Evolutionary conservation across 2,113 vertebrate species (phyloP), one percentile per base, ranked within the genome.

Genomic region (Atlantisia rogersi): DNA sequence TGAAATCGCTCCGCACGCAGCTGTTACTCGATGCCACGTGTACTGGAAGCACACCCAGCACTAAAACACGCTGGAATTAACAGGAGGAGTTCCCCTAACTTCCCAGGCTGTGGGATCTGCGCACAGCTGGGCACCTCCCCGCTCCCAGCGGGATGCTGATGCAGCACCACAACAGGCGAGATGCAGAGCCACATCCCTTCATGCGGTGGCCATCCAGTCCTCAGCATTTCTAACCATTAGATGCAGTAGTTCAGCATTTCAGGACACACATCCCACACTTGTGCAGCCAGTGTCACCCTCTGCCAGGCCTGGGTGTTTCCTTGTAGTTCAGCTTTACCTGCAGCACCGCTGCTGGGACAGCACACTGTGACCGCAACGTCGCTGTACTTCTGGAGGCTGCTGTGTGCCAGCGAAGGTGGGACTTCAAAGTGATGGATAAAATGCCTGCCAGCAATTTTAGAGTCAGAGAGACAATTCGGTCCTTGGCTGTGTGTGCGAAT

Each of bases 391-490:
- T 76, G 79, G 79, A 44, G 89, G 82, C 65, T 53, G 88, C 83
- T 59, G 22, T 13, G 20, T 29, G 40, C 70, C 39, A 22, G 87
- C 31, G 44, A 69, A 75, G 91, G 63, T 25, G 94, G 80, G 69
- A 70, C 42, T 91, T 91, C 20, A n/a, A 82, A 95, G 89, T 2
- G 22, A 94, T 79, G 96, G 55, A 58, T 63, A 80, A 95, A 96
- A 93, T 39, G 83, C 31, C 92, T 77, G 80, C 11, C n/a, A 95
- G 94, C 93, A 89, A 60, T 71, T 95, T 79, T n/a, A 64, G 60
- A 91, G 88, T 87, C 80, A 19, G 82, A 85, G 78, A 55, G 94
- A 96, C 95, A 95, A 89, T 83, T 87, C 13, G 24, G 87, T 93
- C 78, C 63, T 93, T 73, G 44, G 78, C 81, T 80, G 59, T 37